phyloP scores from a whole-genome alignment of 2,113 vertebrate species.

The Nasalis larvatus region DNA sequence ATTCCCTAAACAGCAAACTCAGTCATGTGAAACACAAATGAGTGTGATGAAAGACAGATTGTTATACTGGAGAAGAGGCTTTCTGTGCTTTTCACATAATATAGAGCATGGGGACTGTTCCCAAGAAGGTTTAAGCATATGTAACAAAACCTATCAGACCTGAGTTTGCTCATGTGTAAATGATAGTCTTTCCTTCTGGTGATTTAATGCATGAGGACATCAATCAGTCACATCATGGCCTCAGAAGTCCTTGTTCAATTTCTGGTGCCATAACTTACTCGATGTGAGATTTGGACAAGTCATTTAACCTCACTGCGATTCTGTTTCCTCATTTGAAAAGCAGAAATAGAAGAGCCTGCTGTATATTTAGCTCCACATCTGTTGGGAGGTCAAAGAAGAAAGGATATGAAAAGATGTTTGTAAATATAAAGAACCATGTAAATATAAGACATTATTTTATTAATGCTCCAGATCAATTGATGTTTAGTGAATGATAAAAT shows the following conservation, averaged over 20 bases:
- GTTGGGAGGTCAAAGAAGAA: not conserved
- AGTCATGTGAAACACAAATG: constrained; percentile 71
- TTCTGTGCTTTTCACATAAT: constrained; percentile 47
- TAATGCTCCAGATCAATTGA: not conserved
- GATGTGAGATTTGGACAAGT: not conserved
- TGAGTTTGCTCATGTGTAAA: constrained; percentile 38
- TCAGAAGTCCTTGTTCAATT: constrained; percentile 41
- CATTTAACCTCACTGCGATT: constrained; percentile 20
- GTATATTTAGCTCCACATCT: not conserved
- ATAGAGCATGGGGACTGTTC: constrained; percentile 40
- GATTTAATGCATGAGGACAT: not conserved
- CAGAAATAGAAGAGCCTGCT: not conserved
- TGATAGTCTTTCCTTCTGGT: constrained; percentile 24
- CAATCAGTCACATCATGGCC: not conserved
- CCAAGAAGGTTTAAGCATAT: constrained; percentile 51
- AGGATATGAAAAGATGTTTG: not conserved
- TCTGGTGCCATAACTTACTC: not conserved
- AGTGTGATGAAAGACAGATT: constrained; percentile 67
- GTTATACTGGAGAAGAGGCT: not conserved
- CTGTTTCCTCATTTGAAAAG: constrained; percentile 44
- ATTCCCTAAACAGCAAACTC: constrained; percentile 55
- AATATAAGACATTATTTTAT: not conserved
- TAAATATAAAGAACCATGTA: not conserved
- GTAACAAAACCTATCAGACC: not conserved
- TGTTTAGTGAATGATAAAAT: not conserved